Conservation (phyloP, 2,797 vertebrate species). For the Fistularia commersonii region DNA sequence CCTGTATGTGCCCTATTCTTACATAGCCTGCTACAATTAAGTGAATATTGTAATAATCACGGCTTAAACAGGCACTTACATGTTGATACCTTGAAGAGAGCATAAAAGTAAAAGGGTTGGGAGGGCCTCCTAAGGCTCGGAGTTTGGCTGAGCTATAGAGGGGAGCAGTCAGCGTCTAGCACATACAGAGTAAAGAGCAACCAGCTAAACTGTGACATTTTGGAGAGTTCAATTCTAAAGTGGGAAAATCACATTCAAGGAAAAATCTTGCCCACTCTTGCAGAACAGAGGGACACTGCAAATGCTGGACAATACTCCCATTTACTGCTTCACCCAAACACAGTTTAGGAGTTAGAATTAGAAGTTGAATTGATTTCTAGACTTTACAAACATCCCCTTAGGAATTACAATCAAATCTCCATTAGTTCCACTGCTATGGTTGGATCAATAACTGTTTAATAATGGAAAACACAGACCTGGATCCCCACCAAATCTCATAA, state of each 20-base stretch:
- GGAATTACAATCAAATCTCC: constrained; percentile 16
- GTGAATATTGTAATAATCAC: no score
- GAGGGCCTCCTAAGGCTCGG: no score
- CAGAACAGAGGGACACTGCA: neutral
- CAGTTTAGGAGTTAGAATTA: constrained; percentile 1
- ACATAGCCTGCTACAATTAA: no score
- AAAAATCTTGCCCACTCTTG: constrained; percentile 1
- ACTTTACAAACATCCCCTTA: constrained; percentile 8
- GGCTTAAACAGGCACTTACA: no score
- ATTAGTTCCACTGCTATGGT: constrained; percentile 29
- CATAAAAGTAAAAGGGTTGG: no score
- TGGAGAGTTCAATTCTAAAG: neutral
- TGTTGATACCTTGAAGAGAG: no score
- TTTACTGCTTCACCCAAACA: neutral
- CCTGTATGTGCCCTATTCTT: no score
- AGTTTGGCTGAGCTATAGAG: no score
- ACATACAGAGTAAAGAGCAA: neutral
- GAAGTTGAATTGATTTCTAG: constrained; percentile 18
- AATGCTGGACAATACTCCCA: neutral
- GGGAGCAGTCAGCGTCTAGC: constrained; percentile 1
- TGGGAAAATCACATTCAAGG: neutral
- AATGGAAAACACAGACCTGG: constrained; percentile 13
- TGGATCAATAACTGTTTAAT: constrained; percentile 29
- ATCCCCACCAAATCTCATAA: constrained; percentile 12
- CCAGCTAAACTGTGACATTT: neutral